Evolutionary conservation across 2,888 invertebrate genomes (phyloP), one percentile per base, ranked within the genome.

Genomic region (Odontocerum albicorne): DNA sequence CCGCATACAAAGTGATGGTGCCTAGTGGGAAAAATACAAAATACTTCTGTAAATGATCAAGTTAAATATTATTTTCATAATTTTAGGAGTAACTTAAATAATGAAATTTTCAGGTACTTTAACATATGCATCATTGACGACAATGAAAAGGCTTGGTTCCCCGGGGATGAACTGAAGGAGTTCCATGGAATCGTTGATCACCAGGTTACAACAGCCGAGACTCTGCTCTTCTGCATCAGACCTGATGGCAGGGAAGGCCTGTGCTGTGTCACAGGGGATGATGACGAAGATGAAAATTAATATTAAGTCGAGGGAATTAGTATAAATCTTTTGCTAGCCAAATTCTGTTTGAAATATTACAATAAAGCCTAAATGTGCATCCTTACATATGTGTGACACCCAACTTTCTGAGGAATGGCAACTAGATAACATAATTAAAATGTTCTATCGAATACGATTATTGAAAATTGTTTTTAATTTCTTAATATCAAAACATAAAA

Each of bases 141-240:
- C 66, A 89, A 91, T 56, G 92, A 92, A 67, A 89, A 92, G 62
- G 92, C 93, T 3, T 94, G 94, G 94, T 95, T 94, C 70, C 94
- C 94, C 0, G 88, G 89, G 0, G 87, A 88, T 21, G 94, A 94
- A 66, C 78, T 95, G 1, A 87, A 88, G 62, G 93, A 94, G 68
- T 93, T 91, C 70, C 91, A 94, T 67, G 91, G 91, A 53, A 90
- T 95, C 62, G 87, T 91, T 65, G 90, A 92, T 1, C 88, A 89
- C 65, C 86, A 87, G 68, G 88, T 91, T 1, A 88, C 91, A 1
- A 74, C 85, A 2, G 79, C 87, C 6, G 92, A 93, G 71, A 86
- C 86, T 4, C 68, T 88, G 39, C 73, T 94, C 12, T 93, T 94
- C 75, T 92, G 93, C 69, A 92, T 91, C 64, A 81, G 86, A 62